Evolutionary conservation across 2,113 vertebrate species (phyloP), one percentile per base, ranked within the genome.

Genomic region (Clarias magur): DNA sequence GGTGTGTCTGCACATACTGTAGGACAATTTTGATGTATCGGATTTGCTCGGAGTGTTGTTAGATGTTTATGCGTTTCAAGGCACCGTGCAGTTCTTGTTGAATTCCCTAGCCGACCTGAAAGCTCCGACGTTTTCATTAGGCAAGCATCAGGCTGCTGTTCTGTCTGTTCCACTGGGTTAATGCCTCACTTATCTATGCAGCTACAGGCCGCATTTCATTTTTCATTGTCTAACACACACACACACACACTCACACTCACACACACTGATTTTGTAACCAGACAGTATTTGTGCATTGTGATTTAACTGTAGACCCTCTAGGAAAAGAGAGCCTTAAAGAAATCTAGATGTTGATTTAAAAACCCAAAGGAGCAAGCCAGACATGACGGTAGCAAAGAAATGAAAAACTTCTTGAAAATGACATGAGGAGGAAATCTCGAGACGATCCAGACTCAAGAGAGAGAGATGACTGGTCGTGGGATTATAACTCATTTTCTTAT

Each of bases 111-210:
- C 53, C 34, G 53, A 81, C 72, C 78, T 81, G 53, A 60, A 81
- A 54, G 63, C 65, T 59, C 34, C n/a, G 38, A 15, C 30, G 38
- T 67, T 81, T 72, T 86, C 78, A 86, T 80, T 81, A 86, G 15
- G 54, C 60, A 38, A 48, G 30, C 54, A n/a, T 83, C 59, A 67
- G 86, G 80, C 70, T 53, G 62, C 57, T 65, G 57, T 23, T 54
- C 54, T n/a, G n/a, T 72, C 30, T 86, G 48, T 56, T 53, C 62
- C 63, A 57, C 16, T 62, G 54, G 38, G 67, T 30, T 42, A 54
- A 48, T 53, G 60, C 3, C 42, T 87, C 27, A 25, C 25, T 42
- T 60, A 30, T 56, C 27, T 80, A 54, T 81, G 13, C 13, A 62
- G 85, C 57, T 65, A 7, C 56, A 75, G 34, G 15, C n/a, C 7